Evolutionary conservation across 2,113 vertebrate species (phyloP).

Genomic region (Cygnus atratus): DNA sequence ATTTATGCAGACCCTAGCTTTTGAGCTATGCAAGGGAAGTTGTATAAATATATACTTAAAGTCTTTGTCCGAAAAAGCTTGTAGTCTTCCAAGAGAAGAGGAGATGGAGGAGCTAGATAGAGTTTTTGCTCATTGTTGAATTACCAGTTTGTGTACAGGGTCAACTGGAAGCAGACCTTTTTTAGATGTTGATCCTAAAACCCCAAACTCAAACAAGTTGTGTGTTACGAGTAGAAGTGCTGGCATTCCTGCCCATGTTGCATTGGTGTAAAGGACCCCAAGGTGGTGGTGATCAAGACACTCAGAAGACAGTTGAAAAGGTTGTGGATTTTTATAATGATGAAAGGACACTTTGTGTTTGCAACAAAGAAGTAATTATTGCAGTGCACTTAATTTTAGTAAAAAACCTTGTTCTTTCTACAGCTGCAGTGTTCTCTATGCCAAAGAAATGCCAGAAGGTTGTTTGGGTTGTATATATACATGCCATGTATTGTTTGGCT

Average conservation of each 20-base stretch:
- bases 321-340: background rate
- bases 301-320: background rate
- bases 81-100: background rate
- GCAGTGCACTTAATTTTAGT: background rate
- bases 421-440: background rate
- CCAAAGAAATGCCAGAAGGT: background rate
- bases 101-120: accelerated
- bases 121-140: background rate
- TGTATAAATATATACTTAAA: background rate
- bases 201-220: background rate
- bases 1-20: background rate
- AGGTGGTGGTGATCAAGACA: background rate
- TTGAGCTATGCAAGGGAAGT: background rate
- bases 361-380: background rate
- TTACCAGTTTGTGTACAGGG: background rate
- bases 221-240: background rate
- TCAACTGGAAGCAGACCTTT: background rate
- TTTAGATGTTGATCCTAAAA: background rate
- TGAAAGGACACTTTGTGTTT: background rate
- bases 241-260: background rate
- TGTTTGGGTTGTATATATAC: background rate
- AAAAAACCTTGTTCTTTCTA: background rate
- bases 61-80: background rate
- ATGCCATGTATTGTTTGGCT: background rate
- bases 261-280: background rate